A percentile compares a stretch with the other conserved stretches of the same genome.
These are phyloP conservation scores for Melanargia galathea DNA, from an alignment of 2,888 invertebrate genomes.

Conservation along the genomic window DNA sequence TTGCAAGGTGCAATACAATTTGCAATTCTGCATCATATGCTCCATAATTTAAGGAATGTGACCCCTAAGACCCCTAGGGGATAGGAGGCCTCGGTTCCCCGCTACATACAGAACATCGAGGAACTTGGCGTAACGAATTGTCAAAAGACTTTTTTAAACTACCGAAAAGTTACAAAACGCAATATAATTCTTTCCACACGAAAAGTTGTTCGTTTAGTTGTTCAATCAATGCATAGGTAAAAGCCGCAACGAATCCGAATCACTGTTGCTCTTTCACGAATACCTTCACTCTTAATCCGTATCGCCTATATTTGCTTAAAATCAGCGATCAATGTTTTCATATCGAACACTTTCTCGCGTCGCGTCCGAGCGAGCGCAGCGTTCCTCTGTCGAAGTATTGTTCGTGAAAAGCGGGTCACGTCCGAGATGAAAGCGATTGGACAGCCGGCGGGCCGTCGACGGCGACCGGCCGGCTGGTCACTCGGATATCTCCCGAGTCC, in stretches of 20 bases:
- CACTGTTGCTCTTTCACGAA: background rate
- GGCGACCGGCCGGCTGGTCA: slow-evolving; percentile 54
- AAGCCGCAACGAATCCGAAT: slow-evolving; percentile 3
- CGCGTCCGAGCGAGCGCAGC: slow-evolving; percentile 58
- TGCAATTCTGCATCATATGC: too few relatives aligned
- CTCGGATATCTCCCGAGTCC: slow-evolving; percentile 74
- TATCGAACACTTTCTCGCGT: slow-evolving; percentile 76
- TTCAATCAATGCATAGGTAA: background rate
- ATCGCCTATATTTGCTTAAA: slow-evolving; percentile 41
- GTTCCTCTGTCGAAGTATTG: slow-evolving; percentile 74
- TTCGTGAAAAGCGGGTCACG: slow-evolving; percentile 80
- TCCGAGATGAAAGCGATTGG: slow-evolving; percentile 70
- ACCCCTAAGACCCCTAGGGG: too few relatives aligned
- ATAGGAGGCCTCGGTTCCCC: too few relatives aligned
- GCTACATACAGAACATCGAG: too few relatives aligned
- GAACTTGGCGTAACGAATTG: too few relatives aligned
- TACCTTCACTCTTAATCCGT: slow-evolving; percentile 13
- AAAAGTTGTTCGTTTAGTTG: background rate
- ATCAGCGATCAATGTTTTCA: slow-evolving; percentile 42
- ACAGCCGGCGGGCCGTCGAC: slow-evolving; percentile 60
- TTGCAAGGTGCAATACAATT: too few relatives aligned
- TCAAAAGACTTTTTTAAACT: background rate
- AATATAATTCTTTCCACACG: background rate
- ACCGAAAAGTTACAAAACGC: background rate
- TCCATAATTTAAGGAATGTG: too few relatives aligned